phyloP scores from a whole-genome alignment of 37 sponge, comb jelly and placozoan species.

The Hormiphora californensis region DNA sequence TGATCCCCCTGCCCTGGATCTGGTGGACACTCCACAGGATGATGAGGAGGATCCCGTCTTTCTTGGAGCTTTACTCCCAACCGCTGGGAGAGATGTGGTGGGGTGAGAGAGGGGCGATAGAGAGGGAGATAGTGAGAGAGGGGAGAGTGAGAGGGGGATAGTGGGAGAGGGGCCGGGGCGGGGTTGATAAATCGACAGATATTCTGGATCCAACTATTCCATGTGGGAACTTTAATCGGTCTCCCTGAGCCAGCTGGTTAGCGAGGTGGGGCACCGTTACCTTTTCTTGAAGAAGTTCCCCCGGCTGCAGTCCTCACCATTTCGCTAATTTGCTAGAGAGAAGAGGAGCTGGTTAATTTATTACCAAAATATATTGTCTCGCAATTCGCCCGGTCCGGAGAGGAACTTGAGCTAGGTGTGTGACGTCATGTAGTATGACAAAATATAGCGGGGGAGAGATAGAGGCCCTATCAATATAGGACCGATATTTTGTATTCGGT shows the following conservation, averaged over 20 bases:
- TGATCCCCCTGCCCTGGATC: background rate
- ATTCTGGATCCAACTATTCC: no score
- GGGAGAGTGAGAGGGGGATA: no score
- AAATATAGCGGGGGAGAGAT: no score
- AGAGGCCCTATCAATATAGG: no score
- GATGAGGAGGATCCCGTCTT: background rate
- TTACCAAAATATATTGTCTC: background rate
- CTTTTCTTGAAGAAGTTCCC: background rate
- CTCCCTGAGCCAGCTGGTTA: no score
- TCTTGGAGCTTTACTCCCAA: background rate
- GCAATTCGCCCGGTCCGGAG: background rate
- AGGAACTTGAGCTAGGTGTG: background rate
- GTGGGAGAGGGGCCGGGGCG: no score
- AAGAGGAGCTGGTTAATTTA: background rate
- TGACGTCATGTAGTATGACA: background rate
- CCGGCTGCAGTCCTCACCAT: slow-evolving; percentile 3
- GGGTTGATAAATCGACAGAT: no score
- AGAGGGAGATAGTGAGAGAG: no score
- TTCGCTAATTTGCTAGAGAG: background rate
- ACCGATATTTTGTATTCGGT: no score
- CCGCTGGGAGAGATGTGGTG: background rate
- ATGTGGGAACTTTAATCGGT: no score
- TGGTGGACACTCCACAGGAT: slow-evolving; percentile 8
- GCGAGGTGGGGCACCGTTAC: no score
- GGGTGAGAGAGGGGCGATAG: background rate